A percentile compares a stretch with the other conserved stretches of the same genome.
Conservation (phyloP, 30 jellyfish, hydroid and myxozoan species). For the Mastigias papua region DNA sequence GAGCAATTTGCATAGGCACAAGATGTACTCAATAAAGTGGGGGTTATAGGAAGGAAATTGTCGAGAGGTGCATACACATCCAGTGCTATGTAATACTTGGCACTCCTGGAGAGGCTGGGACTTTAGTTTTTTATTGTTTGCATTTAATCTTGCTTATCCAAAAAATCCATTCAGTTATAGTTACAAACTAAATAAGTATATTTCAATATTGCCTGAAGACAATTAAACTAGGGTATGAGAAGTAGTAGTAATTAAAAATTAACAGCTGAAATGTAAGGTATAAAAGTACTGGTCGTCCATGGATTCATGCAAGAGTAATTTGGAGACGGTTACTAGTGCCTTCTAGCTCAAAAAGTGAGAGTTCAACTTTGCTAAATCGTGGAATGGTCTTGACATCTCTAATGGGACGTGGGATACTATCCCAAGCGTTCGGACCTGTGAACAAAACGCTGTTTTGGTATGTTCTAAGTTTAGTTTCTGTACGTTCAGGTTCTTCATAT, state of each 20-base stretch:
- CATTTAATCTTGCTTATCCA: background rate
- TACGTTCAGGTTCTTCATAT: too few relatives aligned
- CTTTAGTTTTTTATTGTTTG: background rate
- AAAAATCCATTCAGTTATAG: background rate
- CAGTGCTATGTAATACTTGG: too few relatives aligned
- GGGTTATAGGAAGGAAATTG: too few relatives aligned
- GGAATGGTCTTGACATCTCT: conserved; percentile 9
- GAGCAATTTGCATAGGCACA: too few relatives aligned
- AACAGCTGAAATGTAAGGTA: background rate
- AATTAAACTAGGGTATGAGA: too few relatives aligned
- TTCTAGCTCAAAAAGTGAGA: too few relatives aligned
- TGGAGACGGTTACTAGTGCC: too few relatives aligned
- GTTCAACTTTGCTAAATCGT: conserved; percentile 1
- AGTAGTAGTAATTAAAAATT: too few relatives aligned
- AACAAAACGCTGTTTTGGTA: conserved; percentile 1
- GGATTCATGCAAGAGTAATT: conserved; percentile 17
- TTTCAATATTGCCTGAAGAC: too few relatives aligned
- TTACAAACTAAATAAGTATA: background rate
- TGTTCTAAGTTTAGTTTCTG: conserved; percentile 12
- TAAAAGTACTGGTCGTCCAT: background rate
- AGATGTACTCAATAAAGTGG: too few relatives aligned
- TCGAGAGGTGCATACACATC: too few relatives aligned
- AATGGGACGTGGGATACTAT: conserved; percentile 13
- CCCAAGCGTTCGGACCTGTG: conserved; percentile 21
- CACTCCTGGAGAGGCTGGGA: too few relatives aligned